Base-by-base conservation (phyloP, 2,113 vertebrate genomes). In the Zapornia atra region DNA sequence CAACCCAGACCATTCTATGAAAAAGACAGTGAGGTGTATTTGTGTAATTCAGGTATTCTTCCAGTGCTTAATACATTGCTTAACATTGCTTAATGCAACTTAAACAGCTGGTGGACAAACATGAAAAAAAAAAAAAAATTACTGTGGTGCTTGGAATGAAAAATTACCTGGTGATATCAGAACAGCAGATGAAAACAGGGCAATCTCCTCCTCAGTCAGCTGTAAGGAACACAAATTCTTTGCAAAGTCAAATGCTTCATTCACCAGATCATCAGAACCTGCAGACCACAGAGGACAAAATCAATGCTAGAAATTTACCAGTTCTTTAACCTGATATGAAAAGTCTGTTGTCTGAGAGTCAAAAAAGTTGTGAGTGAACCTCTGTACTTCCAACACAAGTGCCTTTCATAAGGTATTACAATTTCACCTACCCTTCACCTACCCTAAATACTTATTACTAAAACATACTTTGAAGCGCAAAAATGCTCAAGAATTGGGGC, bases 241-340 rank as follows among this genome's bases (percentile, higher is more conserved):
- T 95, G 99, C 99, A 96, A 99, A 99, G 98, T 99, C 99, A 97
- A 99, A 99, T 6, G 99, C 99, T 70, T 99, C 99, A 93, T 98
- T 99, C 97, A 99, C 99, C 92, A 99, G 98, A 97, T 99, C 99
- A 96, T 99, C 99, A 75, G 99, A 99, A 98, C 99, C 99, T 99
- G 95, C 20, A 88, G 61, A 96, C 18, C 61, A 95, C 79, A 96
- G 40, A 96, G 86, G 31, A 85, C 40, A 95, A 95, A 92, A 88
- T 64, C 64, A 97, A 26, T 76, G 25, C 25, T 70, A 92, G 61
- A 92, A 89, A 84, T 87, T n/a, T 71, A 90, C 86, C 54, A 96
- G 15, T 9, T 82, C 31, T 92, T 92, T 66, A 87, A 82, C 18
- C 11, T 71, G 9, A 31, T 31, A 75, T 56, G 63, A 70, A 86